Evolutionary conservation across 2,797 vertebrate genomes (phyloP).

Genomic region (Cheirogaleus major): DNA sequence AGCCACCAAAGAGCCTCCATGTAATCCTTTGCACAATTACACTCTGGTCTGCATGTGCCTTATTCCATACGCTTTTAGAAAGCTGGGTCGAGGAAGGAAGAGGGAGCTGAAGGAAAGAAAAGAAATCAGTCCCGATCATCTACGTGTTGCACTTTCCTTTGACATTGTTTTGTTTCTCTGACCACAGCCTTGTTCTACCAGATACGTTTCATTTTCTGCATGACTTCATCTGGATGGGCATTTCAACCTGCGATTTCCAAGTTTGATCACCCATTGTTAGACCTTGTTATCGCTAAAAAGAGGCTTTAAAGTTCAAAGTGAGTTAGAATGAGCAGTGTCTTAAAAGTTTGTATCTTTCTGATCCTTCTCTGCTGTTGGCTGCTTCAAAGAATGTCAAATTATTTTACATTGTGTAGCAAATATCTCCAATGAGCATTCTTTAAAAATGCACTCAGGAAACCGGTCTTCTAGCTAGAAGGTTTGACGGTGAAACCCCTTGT

Average conservation of each 20-base stretch:
- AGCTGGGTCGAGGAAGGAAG: not conserved
- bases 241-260: constrained; percentile 88
- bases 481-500: constrained; percentile 38
- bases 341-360: constrained; percentile 76
- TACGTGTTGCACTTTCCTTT: constrained; percentile 82
- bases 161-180: constrained; percentile 83
- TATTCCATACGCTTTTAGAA: not conserved
- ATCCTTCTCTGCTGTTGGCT: constrained; percentile 57
- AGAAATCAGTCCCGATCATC: constrained; percentile 19
- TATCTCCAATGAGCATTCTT: constrained; percentile 52
- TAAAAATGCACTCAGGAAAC: constrained; percentile 55
- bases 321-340: constrained; percentile 82
- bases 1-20: not conserved
- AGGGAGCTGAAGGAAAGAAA: not conserved
- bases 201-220: constrained; percentile 87
- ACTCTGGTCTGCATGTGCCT: not conserved
- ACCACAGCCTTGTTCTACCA: constrained; percentile 84
- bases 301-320: constrained; percentile 87
- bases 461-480: constrained; percentile 36
- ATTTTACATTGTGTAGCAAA: constrained; percentile 52
- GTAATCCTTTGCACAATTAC: not conserved
- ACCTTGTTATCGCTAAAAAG: constrained; percentile 81
- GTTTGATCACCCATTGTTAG: constrained; percentile 84
- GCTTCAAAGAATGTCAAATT: constrained; percentile 65
- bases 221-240: constrained; percentile 86